Conservation (phyloP, 2,888 invertebrate species). For the Phyllotreta striolata region DNA sequence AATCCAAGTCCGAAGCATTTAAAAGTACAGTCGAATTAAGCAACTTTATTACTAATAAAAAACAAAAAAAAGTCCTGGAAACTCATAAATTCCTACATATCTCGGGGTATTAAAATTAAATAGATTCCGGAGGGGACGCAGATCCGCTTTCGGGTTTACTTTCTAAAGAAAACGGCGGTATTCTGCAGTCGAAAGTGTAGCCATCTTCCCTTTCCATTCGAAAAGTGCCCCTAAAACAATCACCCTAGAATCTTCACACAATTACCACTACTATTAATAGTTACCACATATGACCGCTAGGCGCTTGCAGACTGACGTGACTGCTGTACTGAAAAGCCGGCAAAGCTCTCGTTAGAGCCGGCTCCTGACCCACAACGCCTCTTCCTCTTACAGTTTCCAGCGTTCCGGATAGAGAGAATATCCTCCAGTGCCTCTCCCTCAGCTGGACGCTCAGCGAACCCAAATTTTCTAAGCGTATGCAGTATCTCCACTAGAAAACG, state of each 20-base stretch:
- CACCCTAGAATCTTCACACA: not conserved
- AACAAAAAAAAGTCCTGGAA: too few relatives aligned
- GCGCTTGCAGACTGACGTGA: slow-evolving; percentile 95
- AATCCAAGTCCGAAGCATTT: too few relatives aligned
- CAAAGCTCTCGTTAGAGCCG: slow-evolving; percentile 82
- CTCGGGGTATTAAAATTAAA: slow-evolving; percentile 32
- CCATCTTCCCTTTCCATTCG: slow-evolving; percentile 98
- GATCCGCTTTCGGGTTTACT: slow-evolving; percentile 82
- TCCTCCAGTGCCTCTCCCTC: slow-evolving; percentile 97
- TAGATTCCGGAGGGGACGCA: slow-evolving; percentile 56
- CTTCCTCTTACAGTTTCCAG: slow-evolving; percentile 93
- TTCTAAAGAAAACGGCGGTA: slow-evolving; percentile 96
- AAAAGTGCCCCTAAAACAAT: slow-evolving; percentile 86
- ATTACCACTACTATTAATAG: slow-evolving; percentile 39
- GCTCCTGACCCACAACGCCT: slow-evolving; percentile 98
- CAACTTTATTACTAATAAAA: too few relatives aligned
- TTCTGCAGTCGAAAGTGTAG: slow-evolving; percentile 94
- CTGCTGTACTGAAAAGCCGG: slow-evolving; percentile 99
- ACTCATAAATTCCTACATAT: too few relatives aligned
- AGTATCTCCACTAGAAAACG: slow-evolving; percentile 88
- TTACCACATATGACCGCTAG: slow-evolving; percentile 98
- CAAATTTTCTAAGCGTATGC: slow-evolving; percentile 94
- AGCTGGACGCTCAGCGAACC: slow-evolving; percentile 89
- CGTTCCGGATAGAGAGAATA: slow-evolving; percentile 93
- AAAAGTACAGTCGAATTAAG: too few relatives aligned